A percentile compares a stretch with the other conserved stretches of the same genome.
These are phyloP conservation scores for Motacilla tschutschensis DNA, from an alignment of 2,113 vertebrate species.

Conservation along the genomic window DNA sequence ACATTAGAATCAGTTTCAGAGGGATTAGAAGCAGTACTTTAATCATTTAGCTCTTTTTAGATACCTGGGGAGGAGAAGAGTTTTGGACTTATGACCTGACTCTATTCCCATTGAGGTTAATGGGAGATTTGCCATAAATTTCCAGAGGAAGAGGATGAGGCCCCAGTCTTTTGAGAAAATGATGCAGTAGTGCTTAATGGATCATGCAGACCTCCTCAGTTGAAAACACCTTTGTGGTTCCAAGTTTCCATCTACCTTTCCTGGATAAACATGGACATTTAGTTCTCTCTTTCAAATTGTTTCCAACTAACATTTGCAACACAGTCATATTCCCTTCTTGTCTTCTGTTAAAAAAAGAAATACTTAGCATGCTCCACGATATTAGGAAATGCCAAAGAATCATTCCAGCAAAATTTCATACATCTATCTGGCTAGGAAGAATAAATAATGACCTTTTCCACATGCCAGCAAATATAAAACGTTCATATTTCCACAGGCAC, in stretches of 20 bases:
- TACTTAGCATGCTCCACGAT: slow-evolving; percentile 64
- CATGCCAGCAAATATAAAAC: slow-evolving; percentile 51
- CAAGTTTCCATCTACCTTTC: slow-evolving; percentile 69
- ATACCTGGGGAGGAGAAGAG: not conserved
- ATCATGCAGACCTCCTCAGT: slow-evolving; percentile 53
- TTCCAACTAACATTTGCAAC: slow-evolving; percentile 67
- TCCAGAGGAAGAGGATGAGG: slow-evolving; percentile 37
- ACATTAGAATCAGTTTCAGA: not conserved
- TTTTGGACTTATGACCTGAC: not conserved
- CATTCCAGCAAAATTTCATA: slow-evolving; percentile 59
- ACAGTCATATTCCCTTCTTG: slow-evolving; percentile 49
- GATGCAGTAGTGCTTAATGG: slow-evolving; percentile 35
- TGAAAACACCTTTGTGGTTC: slow-evolving; percentile 58
- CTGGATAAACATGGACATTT: slow-evolving; percentile 68
- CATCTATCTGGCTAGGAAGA: slow-evolving; percentile 37
- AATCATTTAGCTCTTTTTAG: not conserved
- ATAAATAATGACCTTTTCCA: slow-evolving; percentile 57
- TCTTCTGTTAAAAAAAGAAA: slow-evolving; percentile 60
- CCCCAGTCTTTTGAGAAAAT: not conserved
- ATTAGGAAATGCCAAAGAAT: slow-evolving; percentile 62
- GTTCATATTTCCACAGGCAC: slow-evolving; percentile 38
- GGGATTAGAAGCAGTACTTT: not conserved
- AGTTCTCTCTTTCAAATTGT: slow-evolving; percentile 58
- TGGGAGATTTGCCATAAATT: slow-evolving; percentile 12
- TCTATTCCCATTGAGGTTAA: slow-evolving; percentile 7